These are phyloP conservation scores for Lingula anatina DNA, from an alignment of 2,888 invertebrate genomes.

Conservation along the genomic window DNA sequence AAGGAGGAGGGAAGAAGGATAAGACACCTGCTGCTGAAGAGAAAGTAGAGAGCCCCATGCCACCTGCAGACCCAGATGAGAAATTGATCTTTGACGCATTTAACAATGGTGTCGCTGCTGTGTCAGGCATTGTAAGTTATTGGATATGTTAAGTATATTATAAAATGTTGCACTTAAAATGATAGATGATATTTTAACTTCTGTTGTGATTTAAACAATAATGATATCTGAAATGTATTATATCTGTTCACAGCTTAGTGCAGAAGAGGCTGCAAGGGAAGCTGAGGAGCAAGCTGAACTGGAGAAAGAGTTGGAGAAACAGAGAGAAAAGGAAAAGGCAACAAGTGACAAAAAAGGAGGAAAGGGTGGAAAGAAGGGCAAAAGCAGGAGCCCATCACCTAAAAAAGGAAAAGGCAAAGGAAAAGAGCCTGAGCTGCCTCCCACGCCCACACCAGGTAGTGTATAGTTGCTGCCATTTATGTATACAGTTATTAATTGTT, in stretches of 20 bases:
- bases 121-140: conserved; percentile 38
- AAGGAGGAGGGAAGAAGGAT: conserved; percentile 20
- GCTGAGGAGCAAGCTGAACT: conserved; percentile 45
- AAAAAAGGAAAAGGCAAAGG: conserved; percentile 41
- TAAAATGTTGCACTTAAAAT: no score
- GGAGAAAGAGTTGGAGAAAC: conserved; percentile 28
- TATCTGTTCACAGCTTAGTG: conserved; percentile 36
- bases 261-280: conserved; percentile 39
- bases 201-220: no score
- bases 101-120: conserved; percentile 22
- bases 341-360: conserved; percentile 23
- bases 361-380: conserved; percentile 26
- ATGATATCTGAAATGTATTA: no score
- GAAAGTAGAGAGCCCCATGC: conserved; percentile 32
- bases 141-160: not conserved
- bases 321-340: conserved; percentile 28
- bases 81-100: conserved; percentile 42
- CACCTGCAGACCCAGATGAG: conserved; percentile 45
- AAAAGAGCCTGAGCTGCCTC: conserved; percentile 12
- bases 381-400: conserved; percentile 45
- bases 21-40: conserved; percentile 22
- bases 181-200: no score
- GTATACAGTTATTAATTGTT: no score
- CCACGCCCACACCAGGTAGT: no score
- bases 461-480: no score